Evolutionary conservation across 1,140 invertebrate genomes (phyloP).

Genomic region (Listronotus oregonensis): DNA sequence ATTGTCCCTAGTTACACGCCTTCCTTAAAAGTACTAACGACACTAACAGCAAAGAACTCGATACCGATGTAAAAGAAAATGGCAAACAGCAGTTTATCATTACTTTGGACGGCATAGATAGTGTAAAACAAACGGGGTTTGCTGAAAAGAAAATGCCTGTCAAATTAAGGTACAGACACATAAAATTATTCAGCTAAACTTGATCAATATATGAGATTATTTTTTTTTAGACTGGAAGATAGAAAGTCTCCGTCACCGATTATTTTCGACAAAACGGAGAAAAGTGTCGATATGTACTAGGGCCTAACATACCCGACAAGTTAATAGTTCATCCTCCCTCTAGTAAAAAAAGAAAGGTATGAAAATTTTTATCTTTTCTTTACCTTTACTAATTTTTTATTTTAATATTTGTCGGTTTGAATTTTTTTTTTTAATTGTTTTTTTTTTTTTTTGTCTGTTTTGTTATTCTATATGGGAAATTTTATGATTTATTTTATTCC

Average conservation of each 20-base stretch:
- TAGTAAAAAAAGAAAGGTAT: constrained; percentile 60
- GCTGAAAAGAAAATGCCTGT: constrained; percentile 17
- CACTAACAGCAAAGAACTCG: constrained; percentile 16
- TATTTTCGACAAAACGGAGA: constrained; percentile 56
- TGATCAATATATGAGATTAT: no score
- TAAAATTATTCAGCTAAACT: no score
- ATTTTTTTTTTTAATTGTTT: no score
- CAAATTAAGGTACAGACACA: constrained; percentile 9
- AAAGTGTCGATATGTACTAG: constrained; percentile 2
- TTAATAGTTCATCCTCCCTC: constrained; percentile 51
- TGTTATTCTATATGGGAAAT: no score
- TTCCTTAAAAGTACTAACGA: constrained; percentile 13
- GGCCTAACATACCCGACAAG: constrained; percentile 52
- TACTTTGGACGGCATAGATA: constrained; percentile 64
- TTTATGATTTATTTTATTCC: no score
- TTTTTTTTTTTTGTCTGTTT: no score
- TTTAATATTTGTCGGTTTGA: no score
- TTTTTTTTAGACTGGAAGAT: constrained; percentile 30
- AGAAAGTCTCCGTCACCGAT: constrained; percentile 60
- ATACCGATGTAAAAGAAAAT: constrained; percentile 41
- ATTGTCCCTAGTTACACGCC: constrained; percentile 16
- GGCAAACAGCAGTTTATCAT: constrained; percentile 63
- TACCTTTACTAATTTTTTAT: no score
- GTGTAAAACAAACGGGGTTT: constrained; percentile 18
- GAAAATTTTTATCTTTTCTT: not conserved